Evolutionary conservation across 2,888 invertebrate species (phyloP), one percentile per base, ranked within the genome.

Genomic region (Heliconius ethilla): DNA sequence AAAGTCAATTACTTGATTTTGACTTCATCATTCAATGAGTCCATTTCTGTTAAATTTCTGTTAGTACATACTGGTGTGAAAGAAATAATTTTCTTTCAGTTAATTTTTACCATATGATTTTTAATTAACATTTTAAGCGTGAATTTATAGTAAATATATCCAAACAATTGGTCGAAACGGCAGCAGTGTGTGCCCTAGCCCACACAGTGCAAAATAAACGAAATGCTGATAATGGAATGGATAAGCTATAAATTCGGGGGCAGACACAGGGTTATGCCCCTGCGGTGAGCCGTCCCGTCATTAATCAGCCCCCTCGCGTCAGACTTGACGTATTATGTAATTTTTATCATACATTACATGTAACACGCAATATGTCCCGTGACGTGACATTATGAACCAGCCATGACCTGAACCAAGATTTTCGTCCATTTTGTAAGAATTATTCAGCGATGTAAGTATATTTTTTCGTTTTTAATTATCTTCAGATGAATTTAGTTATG

Each of bases 321-420:
- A 87, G 83, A 84, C 83, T 82, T 91, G 91, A 91, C 89, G 87
- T 88, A 90, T 90, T 87, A 87, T 88, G 88, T 89, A 89, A 92
- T 91, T 90, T 89, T 88, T 88, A 87, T 88, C 88, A 86, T 87
- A 83, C 82, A 83, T 81, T 78, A 81, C 77, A 75, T 37, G 79
- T 78, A 76, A 80, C 82, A 84, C 83, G 83, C 81, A 81, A 81
- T 82, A 81, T 80, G 76, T 73, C 79, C 77, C 79, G 79, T 78
- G 80, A 77, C 77, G 80, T 67, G 75, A 73, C 69, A 40, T 78
- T 76, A 63, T 70, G 67, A 63, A 27, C 73, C 75, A 76, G 67
- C 77, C 78, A 65, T 80, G 79, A 80, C 79, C 81, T 80, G 63
- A 80, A 37, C 75, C 75, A 78, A 81, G 79, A 77, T 59, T 76